A percentile compares a stretch with the other conserved stretches of the same genome.
Conservation (phyloP, 1,140 invertebrate genomes). For the Conus betulinus region DNA sequence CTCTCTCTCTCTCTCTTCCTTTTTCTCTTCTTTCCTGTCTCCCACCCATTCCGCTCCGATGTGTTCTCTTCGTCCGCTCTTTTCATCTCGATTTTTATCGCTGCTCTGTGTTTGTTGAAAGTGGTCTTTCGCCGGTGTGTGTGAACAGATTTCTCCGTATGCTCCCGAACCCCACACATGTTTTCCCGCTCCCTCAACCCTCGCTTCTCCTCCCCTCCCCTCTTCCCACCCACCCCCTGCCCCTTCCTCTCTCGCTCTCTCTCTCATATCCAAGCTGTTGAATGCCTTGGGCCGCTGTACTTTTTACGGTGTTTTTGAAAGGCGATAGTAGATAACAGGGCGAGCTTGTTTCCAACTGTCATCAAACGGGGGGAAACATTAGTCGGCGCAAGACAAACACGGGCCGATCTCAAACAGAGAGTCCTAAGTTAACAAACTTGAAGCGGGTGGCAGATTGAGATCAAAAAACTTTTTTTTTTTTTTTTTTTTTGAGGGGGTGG, state of each 20-base stretch:
- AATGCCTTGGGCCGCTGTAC: not conserved
- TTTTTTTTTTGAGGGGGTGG: too few species aligned
- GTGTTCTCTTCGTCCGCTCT: not conserved
- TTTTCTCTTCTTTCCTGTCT: not conserved
- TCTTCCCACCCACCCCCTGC: too few species aligned
- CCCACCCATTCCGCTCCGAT: not conserved
- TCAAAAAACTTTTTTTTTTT: too few species aligned
- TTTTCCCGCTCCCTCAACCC: not conserved
- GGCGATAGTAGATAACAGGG: conserved; percentile 12
- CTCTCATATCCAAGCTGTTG: too few species aligned
- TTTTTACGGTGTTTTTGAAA: conserved; percentile 16
- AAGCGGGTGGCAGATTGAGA: not conserved
- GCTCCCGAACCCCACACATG: not conserved
- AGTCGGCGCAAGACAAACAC: conserved; percentile 26
- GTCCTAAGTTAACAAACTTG: not conserved
- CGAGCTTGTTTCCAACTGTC: conserved; percentile 15
- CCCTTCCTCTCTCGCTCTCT: not conserved
- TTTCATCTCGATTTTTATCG: not conserved
- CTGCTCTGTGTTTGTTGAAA: conserved; percentile 9
- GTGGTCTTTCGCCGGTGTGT: conserved; percentile 3
- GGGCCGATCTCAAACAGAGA: conserved; percentile 4
- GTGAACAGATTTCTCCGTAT: not conserved
- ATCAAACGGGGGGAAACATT: conserved; percentile 22
- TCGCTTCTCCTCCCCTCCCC: not conserved
- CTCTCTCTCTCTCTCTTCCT: conserved; percentile 12